A percentile compares a stretch with the other conserved stretches of the same genome.
phyloP scores from a whole-genome alignment of 2,797 vertebrate species.

The Semaprochilodus insignis region DNA sequence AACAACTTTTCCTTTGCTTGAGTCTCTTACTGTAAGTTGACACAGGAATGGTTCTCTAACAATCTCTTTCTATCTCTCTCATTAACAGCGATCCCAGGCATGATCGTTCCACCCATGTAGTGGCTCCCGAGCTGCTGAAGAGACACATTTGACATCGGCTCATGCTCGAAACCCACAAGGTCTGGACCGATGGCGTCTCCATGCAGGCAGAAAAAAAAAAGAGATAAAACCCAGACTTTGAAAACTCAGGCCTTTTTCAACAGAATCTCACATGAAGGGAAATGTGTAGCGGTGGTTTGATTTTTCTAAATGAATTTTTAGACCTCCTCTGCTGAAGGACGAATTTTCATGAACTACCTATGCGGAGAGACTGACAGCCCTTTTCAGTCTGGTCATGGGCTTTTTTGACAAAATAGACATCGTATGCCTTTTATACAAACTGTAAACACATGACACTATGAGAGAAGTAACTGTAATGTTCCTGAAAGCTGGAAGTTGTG shows the following conservation, averaged over 20 bases:
- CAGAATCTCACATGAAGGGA: conserved; percentile 81
- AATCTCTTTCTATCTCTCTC: conserved; percentile 19
- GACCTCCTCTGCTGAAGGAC: conserved; percentile 39
- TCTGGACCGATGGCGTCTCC: conserved; percentile 76
- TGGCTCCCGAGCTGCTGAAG: conserved; percentile 51
- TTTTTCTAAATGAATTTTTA: conserved; percentile 56
- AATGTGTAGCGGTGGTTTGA: conserved; percentile 41
- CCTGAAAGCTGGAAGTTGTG: conserved; percentile 32
- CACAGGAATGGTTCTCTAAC: conserved; percentile 57
- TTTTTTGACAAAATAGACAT: conserved; percentile 48
- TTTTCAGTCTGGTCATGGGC: conserved; percentile 12
- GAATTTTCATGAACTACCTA: conserved; percentile 1
- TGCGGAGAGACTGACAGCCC: conserved; percentile 26
- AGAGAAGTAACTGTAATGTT: conserved; percentile 65
- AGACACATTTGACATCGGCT: conserved; percentile 57
- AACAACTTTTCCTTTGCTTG: conserved; percentile 69
- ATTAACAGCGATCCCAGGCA: conserved; percentile 85
- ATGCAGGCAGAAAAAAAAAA: conserved; percentile 43
- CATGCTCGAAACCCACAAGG: conserved; percentile 72
- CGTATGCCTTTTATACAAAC: conserved; percentile 60
- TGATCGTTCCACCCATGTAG: conserved; percentile 93
- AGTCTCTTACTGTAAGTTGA: conserved; percentile 77
- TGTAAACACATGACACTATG: conserved; percentile 80
- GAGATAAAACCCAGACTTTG: conserved; percentile 73
- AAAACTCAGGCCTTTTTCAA: conserved; percentile 96